These are phyloP conservation scores for Sebastes aleutianus DNA, from an alignment of 2,797 vertebrate genomes.

Conservation along the genomic window DNA sequence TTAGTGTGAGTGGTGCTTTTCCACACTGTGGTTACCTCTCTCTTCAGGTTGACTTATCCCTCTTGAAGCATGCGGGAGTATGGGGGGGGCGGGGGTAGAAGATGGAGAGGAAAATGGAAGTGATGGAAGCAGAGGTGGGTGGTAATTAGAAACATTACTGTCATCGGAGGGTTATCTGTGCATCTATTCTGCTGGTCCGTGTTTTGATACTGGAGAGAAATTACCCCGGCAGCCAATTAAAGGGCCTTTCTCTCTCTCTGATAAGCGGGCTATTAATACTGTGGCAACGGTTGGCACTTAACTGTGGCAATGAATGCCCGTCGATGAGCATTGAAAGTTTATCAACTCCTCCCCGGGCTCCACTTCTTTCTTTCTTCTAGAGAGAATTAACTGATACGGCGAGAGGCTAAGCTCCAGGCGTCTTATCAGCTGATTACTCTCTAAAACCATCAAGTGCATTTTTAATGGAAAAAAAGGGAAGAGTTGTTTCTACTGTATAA, in stretches of 20 bases:
- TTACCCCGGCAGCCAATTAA: conserved; percentile 67
- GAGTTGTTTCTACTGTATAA: conserved; percentile 34
- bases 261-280: conserved; percentile 68
- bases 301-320: conserved; percentile 40
- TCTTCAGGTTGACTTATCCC: conserved; percentile 60
- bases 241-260: conserved; percentile 36
- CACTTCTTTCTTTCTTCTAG: conserved; percentile 28
- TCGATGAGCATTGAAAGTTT: conserved; percentile 54
- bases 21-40: conserved; percentile 38
- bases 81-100: not conserved
- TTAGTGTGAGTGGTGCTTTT: conserved; percentile 68
- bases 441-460: conserved; percentile 55
- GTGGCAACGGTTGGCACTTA: conserved; percentile 48
- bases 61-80: conserved; percentile 31
- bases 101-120: conserved; percentile 29
- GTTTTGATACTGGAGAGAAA: conserved; percentile 51
- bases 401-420: conserved; percentile 32
- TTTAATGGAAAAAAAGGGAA: conserved; percentile 54
- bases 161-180: conserved; percentile 57
- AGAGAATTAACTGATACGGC: conserved; percentile 60
- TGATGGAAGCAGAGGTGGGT: conserved; percentile 49
- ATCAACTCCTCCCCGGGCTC: conserved; percentile 48
- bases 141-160: conserved; percentile 68
- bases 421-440: conserved; percentile 66
- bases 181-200: conserved; percentile 20